Evolutionary conservation across 2,888 invertebrate species (phyloP), one percentile per base, ranked within the genome.

Genomic region (Sphaerophoria taeniata): DNA sequence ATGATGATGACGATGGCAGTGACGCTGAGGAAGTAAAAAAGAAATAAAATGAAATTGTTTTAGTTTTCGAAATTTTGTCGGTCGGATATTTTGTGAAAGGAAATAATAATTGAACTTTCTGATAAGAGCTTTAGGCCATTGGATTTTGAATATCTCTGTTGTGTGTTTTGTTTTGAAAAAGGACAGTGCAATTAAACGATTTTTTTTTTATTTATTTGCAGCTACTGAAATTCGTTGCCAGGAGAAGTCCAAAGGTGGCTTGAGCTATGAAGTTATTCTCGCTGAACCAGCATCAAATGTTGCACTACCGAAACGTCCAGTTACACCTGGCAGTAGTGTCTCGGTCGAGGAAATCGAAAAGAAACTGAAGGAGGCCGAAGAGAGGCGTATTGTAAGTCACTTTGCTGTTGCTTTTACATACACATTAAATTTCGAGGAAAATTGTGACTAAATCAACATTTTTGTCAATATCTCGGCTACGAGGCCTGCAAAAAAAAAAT

Each of bases 141-240:
- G 39, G 16, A 12, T 60, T 56, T 16, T 51, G 6, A 39, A 39
- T 7, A 43, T 6, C 16, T 39, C 43, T 16, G 39, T 11, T 36
- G 11, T 58, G 43, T 55, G n/a, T 3, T 56, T 4, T 55, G 24
- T 12, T 49, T n/a, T 14, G 14, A 6, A n/a, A 65, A 65, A 49
- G 36, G 49, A 16, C 34, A 65, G 1, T 65, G 11, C 65, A 65
- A 65, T 65, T 49, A 36, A 16, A 6, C 6, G 31, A 9, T 63
- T 63, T 49, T 49, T 65, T 24, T 43, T 39, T 34, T 33, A 14
- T 60, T 31, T 56, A 14, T 4, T 88, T 88, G 24, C 88, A 97
- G 97, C 97, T 88, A 97, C 97, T 90, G 97, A 97, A 93, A 97
- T 97, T 90, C 95, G 97, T 91, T 97, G 97, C 94, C 97, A 97